Conservation (phyloP, 2,797 vertebrate genomes). For the Liparis tanakae region DNA sequence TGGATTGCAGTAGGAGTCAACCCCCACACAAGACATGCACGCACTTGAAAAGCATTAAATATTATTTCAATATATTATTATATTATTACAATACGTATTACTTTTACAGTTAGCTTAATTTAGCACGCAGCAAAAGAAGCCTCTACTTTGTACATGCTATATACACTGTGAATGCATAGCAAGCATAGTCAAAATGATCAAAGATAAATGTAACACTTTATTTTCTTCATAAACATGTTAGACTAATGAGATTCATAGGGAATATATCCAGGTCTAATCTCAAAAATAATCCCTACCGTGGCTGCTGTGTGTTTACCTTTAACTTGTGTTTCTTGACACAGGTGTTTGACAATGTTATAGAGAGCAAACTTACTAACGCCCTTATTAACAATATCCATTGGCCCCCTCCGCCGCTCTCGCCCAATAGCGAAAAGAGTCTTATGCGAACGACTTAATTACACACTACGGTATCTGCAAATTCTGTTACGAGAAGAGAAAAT, state of each 20-base stretch:
- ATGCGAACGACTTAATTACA: not conserved
- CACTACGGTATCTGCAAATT: not conserved
- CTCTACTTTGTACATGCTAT: not conserved
- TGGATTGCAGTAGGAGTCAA: slow-evolving; percentile 9
- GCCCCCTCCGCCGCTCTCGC: not conserved
- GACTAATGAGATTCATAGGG: not conserved
- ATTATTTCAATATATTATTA: not conserved
- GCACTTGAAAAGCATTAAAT: not conserved
- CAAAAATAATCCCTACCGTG: not conserved
- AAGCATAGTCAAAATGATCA: not conserved
- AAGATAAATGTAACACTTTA: slow-evolving; percentile 2
- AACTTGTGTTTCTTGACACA: not conserved
- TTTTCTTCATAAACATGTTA: not conserved
- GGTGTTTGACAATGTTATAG: not conserved
- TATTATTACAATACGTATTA: not conserved
- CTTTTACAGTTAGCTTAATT: not conserved
- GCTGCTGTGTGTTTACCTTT: not conserved
- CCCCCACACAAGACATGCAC: not conserved
- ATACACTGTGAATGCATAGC: not conserved
- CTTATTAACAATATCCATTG: not conserved
- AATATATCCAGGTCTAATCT: not conserved
- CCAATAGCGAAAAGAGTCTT: not conserved
- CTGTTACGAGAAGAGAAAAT: not conserved
- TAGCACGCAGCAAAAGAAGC: not conserved
- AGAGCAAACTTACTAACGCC: not conserved